Conservation (phyloP, 2,888 invertebrate species). For the Tipula confusa region DNA sequence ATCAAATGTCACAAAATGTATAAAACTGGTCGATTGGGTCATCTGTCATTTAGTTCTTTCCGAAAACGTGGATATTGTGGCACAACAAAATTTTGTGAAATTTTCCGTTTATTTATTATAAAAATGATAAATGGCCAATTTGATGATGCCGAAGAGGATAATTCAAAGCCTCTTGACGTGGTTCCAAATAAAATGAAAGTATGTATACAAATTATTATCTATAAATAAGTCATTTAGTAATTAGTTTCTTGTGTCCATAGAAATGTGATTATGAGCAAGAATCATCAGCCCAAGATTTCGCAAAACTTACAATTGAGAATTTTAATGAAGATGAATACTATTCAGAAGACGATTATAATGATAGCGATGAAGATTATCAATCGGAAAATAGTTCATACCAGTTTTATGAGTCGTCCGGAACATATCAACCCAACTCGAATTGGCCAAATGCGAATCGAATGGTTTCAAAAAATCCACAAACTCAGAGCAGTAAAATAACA, state of each 20-base stretch:
- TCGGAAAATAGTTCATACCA: not conserved
- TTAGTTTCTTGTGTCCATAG: not conserved
- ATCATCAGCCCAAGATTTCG: not conserved
- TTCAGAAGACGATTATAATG: conserved; percentile 39
- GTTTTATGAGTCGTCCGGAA: not conserved
- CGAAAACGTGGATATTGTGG: not conserved
- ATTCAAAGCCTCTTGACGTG: not conserved
- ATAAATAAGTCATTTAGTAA: not conserved
- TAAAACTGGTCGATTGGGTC: not conserved
- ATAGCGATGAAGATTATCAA: not conserved
- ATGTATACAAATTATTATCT: not conserved
- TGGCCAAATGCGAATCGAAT: not conserved
- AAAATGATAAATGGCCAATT: conserved; percentile 43
- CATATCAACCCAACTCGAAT: not conserved
- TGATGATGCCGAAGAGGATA: conserved; percentile 46
- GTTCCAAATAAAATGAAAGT: not conserved
- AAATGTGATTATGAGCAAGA: too few relatives aligned
- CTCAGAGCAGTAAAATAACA: conserved; percentile 56
- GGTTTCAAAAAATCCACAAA: conserved; percentile 52
- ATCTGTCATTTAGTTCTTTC: not conserved
- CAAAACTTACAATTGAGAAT: conserved; percentile 33
- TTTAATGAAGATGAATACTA: conserved; percentile 39
- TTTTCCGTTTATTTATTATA: not conserved
- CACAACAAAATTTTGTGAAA: not conserved
- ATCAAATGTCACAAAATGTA: not conserved